Evolutionary conservation across 2,888 invertebrate species (phyloP), one percentile per base, ranked within the genome.

Genomic region (Caenorhabditis parvicauda): DNA sequence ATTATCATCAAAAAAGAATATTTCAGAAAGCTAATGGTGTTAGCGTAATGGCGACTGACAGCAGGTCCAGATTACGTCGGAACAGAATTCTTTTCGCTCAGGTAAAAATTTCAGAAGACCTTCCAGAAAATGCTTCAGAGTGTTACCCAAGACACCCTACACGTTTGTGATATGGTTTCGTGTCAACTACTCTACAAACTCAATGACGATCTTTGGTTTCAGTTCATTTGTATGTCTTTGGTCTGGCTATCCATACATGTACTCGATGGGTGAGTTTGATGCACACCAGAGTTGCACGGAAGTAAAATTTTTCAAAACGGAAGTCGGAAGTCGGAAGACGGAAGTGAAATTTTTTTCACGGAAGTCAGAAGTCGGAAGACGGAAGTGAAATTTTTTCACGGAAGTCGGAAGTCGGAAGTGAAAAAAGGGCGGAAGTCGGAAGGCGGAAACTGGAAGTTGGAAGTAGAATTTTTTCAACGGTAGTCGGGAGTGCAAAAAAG

Each of bases 101-200:
- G 41, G 41, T 41, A 7, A 7, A 9, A 41, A n/a, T 17, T n/a
- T 17, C 41, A 9, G n/a, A n/a, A n/a, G n/a, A n/a, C n/a, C n/a
- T n/a, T n/a, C n/a, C n/a, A n/a, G n/a, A n/a, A 9, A 5, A 17
- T 21, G 17, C 24, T 60, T 38, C 58, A 62, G 58, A 57, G 62
- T 45, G 61, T 61, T 32, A 57, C 54, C 17, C 61, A 61, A 38
- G 62, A 62, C 27, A 50, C 52, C 47, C 48, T 62, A 21, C 57
- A 62, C 51, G 44, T 62, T 46, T 42, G 37, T 44, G 54, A 58
- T 37, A 54, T 62, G 62, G 50, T 62, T 17, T 54, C 54, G 27
- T 57, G 57, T 39, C 56, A 62, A 54, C 54, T 62, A 44, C 44
- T 57, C 41, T 62, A 58, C 54, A 62, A 62, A 54, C 52, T 62